Conservation (phyloP, 2,797 vertebrate genomes). For the Zalophus californianus region DNA sequence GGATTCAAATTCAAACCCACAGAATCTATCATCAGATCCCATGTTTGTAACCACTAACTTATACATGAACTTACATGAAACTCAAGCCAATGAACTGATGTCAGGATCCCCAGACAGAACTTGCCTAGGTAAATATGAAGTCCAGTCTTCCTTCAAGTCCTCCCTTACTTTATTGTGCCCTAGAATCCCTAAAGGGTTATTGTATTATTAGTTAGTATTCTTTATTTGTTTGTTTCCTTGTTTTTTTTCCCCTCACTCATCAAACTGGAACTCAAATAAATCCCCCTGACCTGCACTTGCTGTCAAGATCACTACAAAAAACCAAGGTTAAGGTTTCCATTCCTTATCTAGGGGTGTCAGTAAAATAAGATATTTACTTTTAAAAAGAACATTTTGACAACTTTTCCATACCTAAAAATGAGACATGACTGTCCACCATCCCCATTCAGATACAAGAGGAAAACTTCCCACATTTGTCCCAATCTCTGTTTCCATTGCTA, state of each 20-base stretch:
- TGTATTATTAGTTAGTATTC: not conserved
- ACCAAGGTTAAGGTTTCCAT: not conserved
- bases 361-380: constrained; percentile 5
- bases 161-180: not conserved
- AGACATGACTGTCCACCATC: not conserved
- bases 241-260: not conserved
- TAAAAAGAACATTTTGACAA: constrained; percentile 1
- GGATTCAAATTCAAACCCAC: not conserved
- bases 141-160: not conserved
- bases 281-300: not conserved
- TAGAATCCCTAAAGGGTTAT: not conserved
- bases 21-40: not conserved
- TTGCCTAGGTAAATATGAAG: not conserved
- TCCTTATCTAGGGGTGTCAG: not conserved
- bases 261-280: not conserved
- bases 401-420: constrained; percentile 1
- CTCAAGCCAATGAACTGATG: not conserved
- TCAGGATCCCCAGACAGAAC: not conserved
- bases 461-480: not conserved
- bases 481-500: not conserved
- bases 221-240: too few relatives aligned
- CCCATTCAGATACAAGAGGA: not conserved
- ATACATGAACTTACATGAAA: not conserved
- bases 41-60: not conserved
- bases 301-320: not conserved